Evolutionary conservation across 2,797 vertebrate species (phyloP), one percentile per base, ranked within the genome.

Genomic region (Darevskia nairensis): DNA sequence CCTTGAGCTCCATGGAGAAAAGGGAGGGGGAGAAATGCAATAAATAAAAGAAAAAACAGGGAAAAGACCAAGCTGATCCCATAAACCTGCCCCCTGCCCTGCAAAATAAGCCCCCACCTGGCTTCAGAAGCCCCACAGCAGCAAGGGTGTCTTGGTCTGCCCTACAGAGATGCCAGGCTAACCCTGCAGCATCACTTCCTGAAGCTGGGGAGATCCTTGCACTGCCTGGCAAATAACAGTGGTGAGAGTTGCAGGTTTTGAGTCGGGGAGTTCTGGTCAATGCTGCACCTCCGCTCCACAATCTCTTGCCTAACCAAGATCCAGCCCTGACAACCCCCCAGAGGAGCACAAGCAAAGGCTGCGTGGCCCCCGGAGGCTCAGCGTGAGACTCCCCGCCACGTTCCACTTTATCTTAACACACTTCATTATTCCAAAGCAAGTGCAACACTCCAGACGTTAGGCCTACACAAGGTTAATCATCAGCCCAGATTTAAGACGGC

Each of bases 251-350:
- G 19, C 1, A 46, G 2, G 29, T 8, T 77, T 55, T 85, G 17
- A 55, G 71, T 59, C 9, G 74, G 19, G 6, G 50, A 55, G n/a
- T 29, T 83, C 27, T 85, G 90, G 41, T 69, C 84, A 89, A 35
- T 25, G 80, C 89, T 84, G 85, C 88, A 81, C 80, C 93, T 81
- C 46, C 71, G 84, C 76, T 91, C 80, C 90, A 88, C 76, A 86
- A 87, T 87, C 90, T 83, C 92, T 86, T 50, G 89, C 39, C 82
- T 91, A 90, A 93, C 89, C 92, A 94, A 89, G 96, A 95, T 93
- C 91, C 92, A 95, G 92, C 95, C 89, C 91, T 19, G 44, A 32
- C 79, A 64, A 92, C 13, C 3, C 50, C 50, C 50, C 50, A 94
- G 10, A 44, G 74, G 8, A 76, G 92, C 72, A 88, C 2, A 27